Evolutionary conservation across 2,113 vertebrate genomes (phyloP).

Genomic region (Chrysochloris asiatica): DNA sequence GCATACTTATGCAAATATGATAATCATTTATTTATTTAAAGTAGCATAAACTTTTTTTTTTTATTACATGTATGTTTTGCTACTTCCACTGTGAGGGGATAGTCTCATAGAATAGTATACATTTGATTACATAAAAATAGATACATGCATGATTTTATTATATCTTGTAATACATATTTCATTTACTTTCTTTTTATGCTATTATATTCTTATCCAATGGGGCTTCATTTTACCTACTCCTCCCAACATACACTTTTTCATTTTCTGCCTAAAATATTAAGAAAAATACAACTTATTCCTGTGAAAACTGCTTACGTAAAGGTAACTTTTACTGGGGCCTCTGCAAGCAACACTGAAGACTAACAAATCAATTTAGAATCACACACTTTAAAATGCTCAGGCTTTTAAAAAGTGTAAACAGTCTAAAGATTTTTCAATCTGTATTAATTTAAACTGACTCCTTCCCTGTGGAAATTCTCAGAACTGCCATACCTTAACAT

Average conservation of each 20-base stretch:
- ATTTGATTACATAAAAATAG: not conserved
- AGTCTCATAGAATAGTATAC: not conserved
- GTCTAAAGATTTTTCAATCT: conserved; percentile 28
- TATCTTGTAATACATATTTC: not conserved
- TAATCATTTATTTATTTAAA: not conserved
- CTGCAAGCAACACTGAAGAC: not conserved
- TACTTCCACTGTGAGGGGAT: not conserved
- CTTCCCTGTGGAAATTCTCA: not conserved
- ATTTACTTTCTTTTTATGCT: not conserved
- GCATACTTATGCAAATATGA: not conserved
- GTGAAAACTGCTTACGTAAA: conserved; percentile 35
- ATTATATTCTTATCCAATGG: not conserved
- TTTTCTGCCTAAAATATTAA: not conserved
- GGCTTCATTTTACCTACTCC: conserved; percentile 19
- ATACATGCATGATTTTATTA: not conserved
- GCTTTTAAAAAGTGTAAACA: not conserved
- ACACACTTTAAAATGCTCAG: conserved; percentile 1
- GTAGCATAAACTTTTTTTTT: not conserved
- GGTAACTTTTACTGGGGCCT: not conserved
- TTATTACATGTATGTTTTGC: not conserved
- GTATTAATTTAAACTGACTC: conserved; percentile 28
- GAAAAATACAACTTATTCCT: not conserved
- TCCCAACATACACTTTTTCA: not conserved
- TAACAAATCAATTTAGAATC: conserved; percentile 30
- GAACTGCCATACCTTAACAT: not conserved